Evolutionary conservation across 2,113 vertebrate genomes (phyloP), one percentile per base, ranked within the genome.

Genomic region (Alces alces): DNA sequence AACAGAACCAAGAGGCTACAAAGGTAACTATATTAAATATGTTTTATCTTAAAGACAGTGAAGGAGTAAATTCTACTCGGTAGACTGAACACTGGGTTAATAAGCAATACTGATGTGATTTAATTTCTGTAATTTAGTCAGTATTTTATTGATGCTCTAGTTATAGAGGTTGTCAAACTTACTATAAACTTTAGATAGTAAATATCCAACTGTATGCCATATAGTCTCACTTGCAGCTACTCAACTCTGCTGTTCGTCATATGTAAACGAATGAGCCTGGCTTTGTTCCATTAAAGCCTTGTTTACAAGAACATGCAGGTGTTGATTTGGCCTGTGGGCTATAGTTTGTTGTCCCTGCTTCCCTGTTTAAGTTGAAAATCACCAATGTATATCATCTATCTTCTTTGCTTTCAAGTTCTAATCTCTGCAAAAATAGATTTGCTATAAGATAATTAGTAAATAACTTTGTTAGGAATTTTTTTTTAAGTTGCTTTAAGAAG

Each of bases 1-100:
- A 89, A 70, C 99, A 99, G 97, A 99, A 99, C 98, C 99, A 99
- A 97, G 99, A 99, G 96, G 99, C 99, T 93, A 99, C 99, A 43
- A 99, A 99, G 99, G 99, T 99, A 98, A 97, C 95, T 39, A 19
- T 27, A 39, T 83, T 83, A 55, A 55, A 55, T 83, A 14, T 82
- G n/a, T 54, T 54, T 54, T 82, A 54, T 21, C 25, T 50, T 36
- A 54, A 50, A 70, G 66, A 36, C 57, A 39, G 19, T n/a, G 28
- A 64, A 33, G 28, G 1, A 17, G 57, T 27, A 7, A 39, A 5
- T 43, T 43, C 21, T 83, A 28, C 7, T 91, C 43, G 11, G 6
- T 60, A 33, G 28, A 70, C 30, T 64, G 45, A 60, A 47, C 17
- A 25, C 19, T 54, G 3, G 58, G 17, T 30, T 90, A 45, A 55